Evolutionary conservation across 2,113 vertebrate genomes (phyloP).

Genomic region (Stomatorhinus ivindoensis): DNA sequence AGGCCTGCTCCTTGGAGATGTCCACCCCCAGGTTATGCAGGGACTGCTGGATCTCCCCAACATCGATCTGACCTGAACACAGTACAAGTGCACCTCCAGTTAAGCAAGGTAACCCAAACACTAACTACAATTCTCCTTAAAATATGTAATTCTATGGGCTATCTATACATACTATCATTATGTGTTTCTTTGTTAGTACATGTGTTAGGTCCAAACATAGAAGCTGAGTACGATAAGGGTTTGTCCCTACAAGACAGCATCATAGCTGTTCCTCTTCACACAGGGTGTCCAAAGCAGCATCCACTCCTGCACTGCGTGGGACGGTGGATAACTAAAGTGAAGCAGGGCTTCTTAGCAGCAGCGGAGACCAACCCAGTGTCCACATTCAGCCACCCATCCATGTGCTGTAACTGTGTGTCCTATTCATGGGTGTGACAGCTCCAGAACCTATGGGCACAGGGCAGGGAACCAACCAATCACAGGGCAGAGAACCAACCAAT

Average conservation of each 20-base stretch:
- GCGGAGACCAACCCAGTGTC: background rate
- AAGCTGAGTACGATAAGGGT: background rate
- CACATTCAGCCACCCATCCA: background rate
- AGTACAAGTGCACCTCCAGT: background rate
- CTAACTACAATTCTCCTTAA: background rate
- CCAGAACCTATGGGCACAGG: background rate
- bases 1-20: constrained; percentile 63
- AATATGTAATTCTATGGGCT: background rate
- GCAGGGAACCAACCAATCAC: background rate
- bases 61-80: constrained; percentile 67
- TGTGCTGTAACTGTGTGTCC: background rate
- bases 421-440: background rate
- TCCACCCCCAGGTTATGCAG: constrained; percentile 64
- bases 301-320: background rate
- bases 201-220: background rate
- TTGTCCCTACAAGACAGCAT: background rate
- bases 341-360: background rate
- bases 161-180: no score
- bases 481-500: background rate
- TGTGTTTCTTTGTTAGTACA: background rate
- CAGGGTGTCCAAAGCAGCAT: background rate
- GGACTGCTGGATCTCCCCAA: constrained; percentile 70
- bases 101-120: background rate
- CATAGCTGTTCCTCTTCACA: background rate
- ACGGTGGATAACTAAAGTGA: background rate